A percentile compares a stretch with the other conserved stretches of the same genome.
Conservation (phyloP, 2,888 invertebrate species). For the Colletes collaris region DNA sequence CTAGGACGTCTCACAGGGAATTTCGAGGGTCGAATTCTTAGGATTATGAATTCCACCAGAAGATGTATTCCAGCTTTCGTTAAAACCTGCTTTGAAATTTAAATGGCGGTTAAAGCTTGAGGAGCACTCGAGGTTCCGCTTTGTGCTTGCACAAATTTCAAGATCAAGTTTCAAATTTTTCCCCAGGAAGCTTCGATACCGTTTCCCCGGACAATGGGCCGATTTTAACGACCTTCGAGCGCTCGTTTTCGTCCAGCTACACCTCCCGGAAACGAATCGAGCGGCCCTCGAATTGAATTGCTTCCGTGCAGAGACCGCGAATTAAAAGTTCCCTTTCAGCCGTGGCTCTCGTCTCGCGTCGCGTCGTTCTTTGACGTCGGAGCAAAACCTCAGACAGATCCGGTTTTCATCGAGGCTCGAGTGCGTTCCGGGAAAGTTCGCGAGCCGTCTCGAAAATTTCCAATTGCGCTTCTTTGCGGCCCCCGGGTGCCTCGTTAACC, state of each 20-base stretch:
- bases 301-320: slow-evolving; percentile 18
- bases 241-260: not conserved
- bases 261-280: slow-evolving; percentile 4
- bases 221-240: not conserved
- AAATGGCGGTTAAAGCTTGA: too few species aligned
- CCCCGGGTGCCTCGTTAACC: slow-evolving; percentile 46
- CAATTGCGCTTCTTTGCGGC: slow-evolving; percentile 30
- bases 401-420: slow-evolving; percentile 39
- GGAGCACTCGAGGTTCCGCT: too few species aligned
- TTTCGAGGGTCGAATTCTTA: too few species aligned
- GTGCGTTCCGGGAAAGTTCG: slow-evolving; percentile 38
- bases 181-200: too few species aligned
- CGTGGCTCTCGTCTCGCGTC: slow-evolving; percentile 4
- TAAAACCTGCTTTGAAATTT: too few species aligned
- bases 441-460: slow-evolving; percentile 51
- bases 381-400: slow-evolving; percentile 26
- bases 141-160: too few species aligned
- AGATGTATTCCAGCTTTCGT: too few species aligned
- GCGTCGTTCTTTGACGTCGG: slow-evolving; percentile 35
- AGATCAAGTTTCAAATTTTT: too few species aligned
- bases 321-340: slow-evolving; percentile 49
- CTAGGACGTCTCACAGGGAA: too few species aligned
- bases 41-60: too few species aligned
- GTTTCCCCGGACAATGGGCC: too few species aligned
- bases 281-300: slow-evolving; percentile 26